These are phyloP conservation scores for Octonoba sinensis DNA, from an alignment of 2,888 invertebrate genomes.

Conservation along the genomic window DNA sequence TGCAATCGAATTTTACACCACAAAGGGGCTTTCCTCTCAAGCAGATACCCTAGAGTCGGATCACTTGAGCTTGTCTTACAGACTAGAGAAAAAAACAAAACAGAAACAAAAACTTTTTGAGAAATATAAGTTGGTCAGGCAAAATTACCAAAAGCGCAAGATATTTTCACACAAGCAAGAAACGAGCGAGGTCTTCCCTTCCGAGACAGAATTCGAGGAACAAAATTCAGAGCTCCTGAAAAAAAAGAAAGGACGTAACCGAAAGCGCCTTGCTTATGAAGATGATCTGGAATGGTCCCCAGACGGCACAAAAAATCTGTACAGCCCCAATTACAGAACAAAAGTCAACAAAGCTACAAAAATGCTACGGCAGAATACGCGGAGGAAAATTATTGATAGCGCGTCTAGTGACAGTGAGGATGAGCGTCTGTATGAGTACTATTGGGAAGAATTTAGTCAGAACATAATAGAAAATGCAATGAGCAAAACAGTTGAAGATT, in stretches of 20 bases:
- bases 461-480: neutral
- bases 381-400: conserved; percentile 32
- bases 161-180: neutral
- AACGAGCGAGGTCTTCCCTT: neutral
- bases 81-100: too few relatives aligned
- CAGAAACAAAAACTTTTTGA: conserved; percentile 5
- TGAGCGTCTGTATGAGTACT: neutral
- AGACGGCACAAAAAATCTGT: neutral
- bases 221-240: neutral
- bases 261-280: conserved; percentile 24
- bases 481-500: neutral
- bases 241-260: neutral
- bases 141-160: conserved; percentile 13
- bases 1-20: neutral
- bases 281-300: conserved; percentile 43
- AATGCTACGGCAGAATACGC: conserved; percentile 12
- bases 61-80: too few relatives aligned
- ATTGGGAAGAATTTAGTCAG: neutral
- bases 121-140: conserved; percentile 7
- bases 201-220: conserved; percentile 3
- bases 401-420: conserved; percentile 11
- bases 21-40: too few relatives aligned
- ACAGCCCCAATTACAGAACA: neutral
- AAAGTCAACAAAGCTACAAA: conserved; percentile 5
- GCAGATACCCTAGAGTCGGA: too few relatives aligned